Conservation (phyloP, 37 sponge, comb jelly and placozoan genomes). For the Diacarnus erythraeanus region DNA sequence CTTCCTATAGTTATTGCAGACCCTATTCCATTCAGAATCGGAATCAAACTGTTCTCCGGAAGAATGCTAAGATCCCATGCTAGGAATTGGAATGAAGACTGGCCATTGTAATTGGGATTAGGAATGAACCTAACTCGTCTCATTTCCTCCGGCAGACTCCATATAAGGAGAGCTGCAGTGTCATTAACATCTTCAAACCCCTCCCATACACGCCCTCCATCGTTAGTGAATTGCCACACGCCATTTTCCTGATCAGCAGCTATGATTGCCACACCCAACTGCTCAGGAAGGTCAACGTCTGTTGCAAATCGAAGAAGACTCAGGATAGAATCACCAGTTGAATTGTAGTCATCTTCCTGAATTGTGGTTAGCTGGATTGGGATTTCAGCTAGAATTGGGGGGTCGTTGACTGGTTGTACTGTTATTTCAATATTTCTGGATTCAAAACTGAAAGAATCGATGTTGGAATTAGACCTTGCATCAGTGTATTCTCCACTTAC, state of each 20-base stretch:
- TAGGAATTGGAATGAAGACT: slow-evolving; percentile 40
- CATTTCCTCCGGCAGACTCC: slow-evolving; percentile 24
- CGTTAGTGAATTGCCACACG: slow-evolving; percentile 70
- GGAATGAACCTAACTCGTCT: slow-evolving; percentile 75
- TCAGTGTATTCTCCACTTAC: slow-evolving; percentile 34
- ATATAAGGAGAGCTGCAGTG: slow-evolving; percentile 52
- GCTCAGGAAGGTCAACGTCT: slow-evolving; percentile 69
- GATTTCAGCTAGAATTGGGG: slow-evolving; percentile 51
- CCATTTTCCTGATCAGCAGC: slow-evolving; percentile 72
- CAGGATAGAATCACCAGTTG: slow-evolving; percentile 70
- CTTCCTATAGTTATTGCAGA: slow-evolving; percentile 5
- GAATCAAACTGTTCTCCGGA: not conserved
- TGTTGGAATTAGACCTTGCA: slow-evolving; percentile 60
- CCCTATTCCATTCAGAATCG: not conserved
- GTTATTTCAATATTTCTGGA: slow-evolving; percentile 26
- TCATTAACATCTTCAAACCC: slow-evolving; percentile 50
- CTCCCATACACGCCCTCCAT: slow-evolving; percentile 61
- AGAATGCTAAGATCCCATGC: slow-evolving; percentile 80
- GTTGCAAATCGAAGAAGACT: slow-evolving; percentile 44
- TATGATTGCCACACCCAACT: slow-evolving; percentile 67
- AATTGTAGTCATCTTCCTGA: slow-evolving; percentile 72
- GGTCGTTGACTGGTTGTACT: slow-evolving; percentile 81
- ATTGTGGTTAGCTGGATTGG: slow-evolving; percentile 64
- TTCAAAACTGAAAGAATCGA: slow-evolving; percentile 71
- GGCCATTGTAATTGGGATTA: slow-evolving; percentile 73